phyloP scores from a whole-genome alignment of 35 echinoderm and acorn worm genomes.

The Ptychodera flava region DNA sequence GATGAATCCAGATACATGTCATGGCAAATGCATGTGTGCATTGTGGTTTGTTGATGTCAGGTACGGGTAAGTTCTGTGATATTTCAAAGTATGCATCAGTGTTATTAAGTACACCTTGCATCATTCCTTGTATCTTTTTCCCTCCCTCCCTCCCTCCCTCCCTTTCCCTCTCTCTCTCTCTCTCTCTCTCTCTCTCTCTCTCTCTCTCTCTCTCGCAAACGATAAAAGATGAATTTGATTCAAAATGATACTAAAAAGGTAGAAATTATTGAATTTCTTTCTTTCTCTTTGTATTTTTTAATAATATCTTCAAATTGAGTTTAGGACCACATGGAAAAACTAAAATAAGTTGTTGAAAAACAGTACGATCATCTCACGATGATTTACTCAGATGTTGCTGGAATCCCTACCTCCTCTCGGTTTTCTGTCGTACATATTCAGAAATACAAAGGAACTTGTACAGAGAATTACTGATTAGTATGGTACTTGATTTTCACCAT shows the following conservation, averaged over 20 bases:
- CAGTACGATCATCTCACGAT: too few relatives aligned
- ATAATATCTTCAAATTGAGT: not conserved
- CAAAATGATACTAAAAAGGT: not conserved
- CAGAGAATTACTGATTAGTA: too few relatives aligned
- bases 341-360: too few relatives aligned
- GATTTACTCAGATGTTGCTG: too few relatives aligned
- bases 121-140: not conserved
- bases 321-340: too few relatives aligned
- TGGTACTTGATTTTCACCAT: too few relatives aligned
- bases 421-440: too few relatives aligned
- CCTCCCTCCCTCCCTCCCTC: not conserved
- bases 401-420: too few relatives aligned
- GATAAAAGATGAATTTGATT: not conserved
- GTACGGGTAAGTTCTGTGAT: conserved; percentile 64
- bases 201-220: not conserved
- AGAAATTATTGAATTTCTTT: not conserved
- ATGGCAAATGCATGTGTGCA: conserved; percentile 82
- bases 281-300: not conserved
- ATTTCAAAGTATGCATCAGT: too few relatives aligned
- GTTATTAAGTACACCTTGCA: too few relatives aligned
- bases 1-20: conserved; percentile 93
- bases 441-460: too few relatives aligned
- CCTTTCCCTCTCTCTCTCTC: not conserved
- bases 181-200: not conserved
- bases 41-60: conserved; percentile 68